A percentile compares a stretch with the other conserved stretches of the same genome.
Evolutionary conservation across 2,888 invertebrate genomes (phyloP).

Genomic region (Boloria selene): DNA sequence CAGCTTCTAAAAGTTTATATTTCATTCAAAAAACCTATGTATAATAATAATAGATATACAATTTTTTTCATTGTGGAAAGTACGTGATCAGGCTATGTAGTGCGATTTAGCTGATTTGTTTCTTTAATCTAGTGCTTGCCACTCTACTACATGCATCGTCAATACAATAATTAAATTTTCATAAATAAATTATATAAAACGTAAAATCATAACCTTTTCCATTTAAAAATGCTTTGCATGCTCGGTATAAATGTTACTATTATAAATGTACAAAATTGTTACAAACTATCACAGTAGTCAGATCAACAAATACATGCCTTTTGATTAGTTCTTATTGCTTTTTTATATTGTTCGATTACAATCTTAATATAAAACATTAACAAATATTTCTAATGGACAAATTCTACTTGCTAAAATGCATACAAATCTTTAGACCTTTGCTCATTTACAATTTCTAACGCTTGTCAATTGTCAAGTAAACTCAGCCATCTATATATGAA

Average conservation of each 20-base stretch:
- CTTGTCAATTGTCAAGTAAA: too few relatives aligned
- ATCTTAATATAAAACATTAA: conserved; percentile 30
- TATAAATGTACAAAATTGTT: conserved; percentile 13
- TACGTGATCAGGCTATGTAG: neutral
- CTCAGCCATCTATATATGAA: neutral
- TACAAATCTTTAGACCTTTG: neutral
- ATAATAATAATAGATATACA: neutral
- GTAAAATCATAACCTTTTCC: too few relatives aligned
- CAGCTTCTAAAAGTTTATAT: conserved; percentile 19
- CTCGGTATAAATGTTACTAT: conserved; percentile 3
- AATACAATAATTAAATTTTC: too few relatives aligned
- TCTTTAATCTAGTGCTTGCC: too few relatives aligned
- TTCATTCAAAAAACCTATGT: conserved; percentile 1
- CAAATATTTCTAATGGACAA: conserved; percentile 20
- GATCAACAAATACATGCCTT: conserved; percentile 30
- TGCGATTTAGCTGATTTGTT: too few relatives aligned
- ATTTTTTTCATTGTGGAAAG: neutral
- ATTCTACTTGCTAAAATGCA: conserved; percentile 1
- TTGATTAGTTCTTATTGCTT: conserved; percentile 6
- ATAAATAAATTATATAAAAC: too few relatives aligned
- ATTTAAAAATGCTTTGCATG: too few relatives aligned
- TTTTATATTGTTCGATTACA: conserved; percentile 19
- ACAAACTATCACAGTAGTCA: conserved; percentile 37
- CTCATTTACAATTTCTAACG: neutral
- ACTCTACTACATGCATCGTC: too few relatives aligned